Conservation (phyloP, 2,113 vertebrate genomes). For the Melospiza georgiana region DNA sequence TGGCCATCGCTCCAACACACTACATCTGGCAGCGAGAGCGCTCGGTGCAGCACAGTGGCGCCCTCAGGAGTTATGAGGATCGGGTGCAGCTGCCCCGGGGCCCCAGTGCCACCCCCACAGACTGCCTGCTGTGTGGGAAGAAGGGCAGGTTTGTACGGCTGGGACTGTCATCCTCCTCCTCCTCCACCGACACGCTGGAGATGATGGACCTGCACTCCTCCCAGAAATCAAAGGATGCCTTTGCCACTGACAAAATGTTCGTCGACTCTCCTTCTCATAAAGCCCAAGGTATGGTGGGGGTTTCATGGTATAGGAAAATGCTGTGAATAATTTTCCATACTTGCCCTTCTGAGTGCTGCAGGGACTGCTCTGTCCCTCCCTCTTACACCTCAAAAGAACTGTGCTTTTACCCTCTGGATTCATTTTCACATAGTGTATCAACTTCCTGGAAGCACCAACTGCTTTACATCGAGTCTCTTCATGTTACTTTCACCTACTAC, state of each 20-base stretch:
- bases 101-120: constrained; percentile 78
- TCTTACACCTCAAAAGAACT: background rate
- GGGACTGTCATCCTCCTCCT: constrained; percentile 75
- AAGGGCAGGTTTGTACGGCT: constrained; percentile 70
- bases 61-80: constrained; percentile 77
- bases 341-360: background rate
- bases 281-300: constrained; percentile 65
- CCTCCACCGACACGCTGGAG: constrained; percentile 57
- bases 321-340: background rate
- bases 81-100: constrained; percentile 75
- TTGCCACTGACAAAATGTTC: constrained; percentile 31
- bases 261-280: constrained; percentile 22
- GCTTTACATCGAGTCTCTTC: background rate
- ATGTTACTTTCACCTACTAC: background rate
- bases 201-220: constrained; percentile 29
- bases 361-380: background rate
- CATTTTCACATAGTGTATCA: background rate
- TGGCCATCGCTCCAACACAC: constrained; percentile 91
- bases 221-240: constrained; percentile 11
- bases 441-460: background rate
- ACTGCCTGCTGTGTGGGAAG: constrained; percentile 83
- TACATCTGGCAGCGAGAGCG: constrained; percentile 89
- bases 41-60: constrained; percentile 86
- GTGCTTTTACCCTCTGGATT: background rate
- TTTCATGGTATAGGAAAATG: background rate